Percentiles rank a stretch among this genome's conserved stretches.
These are phyloP conservation scores for Garrulus glandarius DNA, from an alignment of 2,797 vertebrate genomes.

Conservation along the genomic window DNA sequence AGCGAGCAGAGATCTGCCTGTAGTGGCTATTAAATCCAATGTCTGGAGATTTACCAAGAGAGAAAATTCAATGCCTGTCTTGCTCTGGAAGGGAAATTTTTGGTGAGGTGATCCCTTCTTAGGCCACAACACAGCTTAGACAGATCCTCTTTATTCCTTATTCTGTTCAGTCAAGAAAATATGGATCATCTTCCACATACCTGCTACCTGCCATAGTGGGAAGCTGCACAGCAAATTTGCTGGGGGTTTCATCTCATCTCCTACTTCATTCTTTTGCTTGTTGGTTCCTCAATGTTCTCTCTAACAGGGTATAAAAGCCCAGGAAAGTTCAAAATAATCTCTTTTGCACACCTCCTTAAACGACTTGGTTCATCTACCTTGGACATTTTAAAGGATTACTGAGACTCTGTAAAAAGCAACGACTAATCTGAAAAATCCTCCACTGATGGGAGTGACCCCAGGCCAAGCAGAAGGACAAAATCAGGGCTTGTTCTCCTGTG, in stretches of 20 bases:
- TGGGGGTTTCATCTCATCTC: not conserved
- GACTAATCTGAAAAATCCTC: not conserved
- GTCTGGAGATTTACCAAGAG: not conserved
- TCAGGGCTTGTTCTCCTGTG: accelerated
- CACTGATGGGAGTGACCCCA: not conserved
- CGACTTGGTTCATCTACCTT: not conserved
- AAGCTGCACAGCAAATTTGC: not conserved
- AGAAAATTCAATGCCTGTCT: not conserved
- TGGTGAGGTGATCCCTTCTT: not conserved
- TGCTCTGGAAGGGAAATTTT: not conserved
- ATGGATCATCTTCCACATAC: not conserved
- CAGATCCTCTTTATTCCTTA: not conserved
- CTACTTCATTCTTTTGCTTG: not conserved
- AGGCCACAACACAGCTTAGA: not conserved
- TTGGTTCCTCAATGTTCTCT: accelerated
- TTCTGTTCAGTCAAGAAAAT: not conserved
- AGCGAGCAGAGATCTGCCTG: not conserved
- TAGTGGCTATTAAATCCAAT: not conserved
- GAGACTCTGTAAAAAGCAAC: not conserved
- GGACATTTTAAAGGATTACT: not conserved
- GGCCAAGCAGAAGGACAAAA: not conserved
- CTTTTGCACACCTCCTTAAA: not conserved
- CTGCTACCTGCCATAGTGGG: not conserved
- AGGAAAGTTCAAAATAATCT: not conserved
- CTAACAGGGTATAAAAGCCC: not conserved